phyloP scores from a whole-genome alignment of 2,888 invertebrate genomes.

The Apoda limacodes region DNA sequence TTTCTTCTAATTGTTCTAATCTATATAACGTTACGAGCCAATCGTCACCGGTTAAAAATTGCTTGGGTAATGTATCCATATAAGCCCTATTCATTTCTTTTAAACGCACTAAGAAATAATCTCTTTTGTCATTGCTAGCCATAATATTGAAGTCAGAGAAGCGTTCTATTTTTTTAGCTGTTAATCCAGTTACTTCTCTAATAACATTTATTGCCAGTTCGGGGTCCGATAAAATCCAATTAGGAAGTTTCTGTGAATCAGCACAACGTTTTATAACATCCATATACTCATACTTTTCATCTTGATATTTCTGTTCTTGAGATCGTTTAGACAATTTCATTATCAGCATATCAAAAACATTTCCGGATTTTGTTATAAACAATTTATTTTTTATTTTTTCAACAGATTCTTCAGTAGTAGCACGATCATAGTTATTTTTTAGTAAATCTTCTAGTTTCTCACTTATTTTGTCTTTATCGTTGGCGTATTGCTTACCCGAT shows the following conservation, averaged over 20 bases:
- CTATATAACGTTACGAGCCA: constrained; percentile 54
- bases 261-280: constrained; percentile 44
- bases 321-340: constrained; percentile 48
- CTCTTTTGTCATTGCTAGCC: constrained; percentile 36
- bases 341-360: constrained; percentile 46
- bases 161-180: constrained; percentile 31
- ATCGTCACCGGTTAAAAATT: constrained; percentile 43
- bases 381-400: constrained; percentile 42
- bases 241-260: constrained; percentile 41
- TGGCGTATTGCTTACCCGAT: constrained; percentile 33
- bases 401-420: constrained; percentile 35
- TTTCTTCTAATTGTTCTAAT: constrained; percentile 44
- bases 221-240: constrained; percentile 46
- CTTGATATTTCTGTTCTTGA: constrained; percentile 42
- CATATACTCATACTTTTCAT: constrained; percentile 48
- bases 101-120: constrained; percentile 43
- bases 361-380: constrained; percentile 38
- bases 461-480: constrained; percentile 37
- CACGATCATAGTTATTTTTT: constrained; percentile 30
- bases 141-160: constrained; percentile 34
- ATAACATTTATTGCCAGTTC: constrained; percentile 45
- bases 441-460: constrained; percentile 43
- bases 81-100: constrained; percentile 44
- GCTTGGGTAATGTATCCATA: constrained; percentile 49
- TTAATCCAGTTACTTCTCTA: constrained; percentile 45